A percentile compares a stretch with the other conserved stretches of the same genome.
phyloP scores from a whole-genome alignment of 2,888 invertebrate genomes.

The Leistus spinibarbis region DNA sequence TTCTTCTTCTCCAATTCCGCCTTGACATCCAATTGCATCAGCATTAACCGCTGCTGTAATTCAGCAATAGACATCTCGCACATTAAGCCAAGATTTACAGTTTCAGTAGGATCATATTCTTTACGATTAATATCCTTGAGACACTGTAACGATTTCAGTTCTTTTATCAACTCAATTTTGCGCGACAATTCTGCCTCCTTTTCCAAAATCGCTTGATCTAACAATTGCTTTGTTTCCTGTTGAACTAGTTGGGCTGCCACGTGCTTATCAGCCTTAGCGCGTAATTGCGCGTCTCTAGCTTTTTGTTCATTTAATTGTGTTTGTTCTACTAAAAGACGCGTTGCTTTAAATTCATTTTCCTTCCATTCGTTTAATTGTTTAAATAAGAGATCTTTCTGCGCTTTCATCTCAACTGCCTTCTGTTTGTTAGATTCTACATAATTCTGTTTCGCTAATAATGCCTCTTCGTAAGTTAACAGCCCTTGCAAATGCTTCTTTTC shows the following conservation, averaged over 20 bases:
- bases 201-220: slow-evolving; percentile 49
- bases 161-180: slow-evolving; percentile 56
- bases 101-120: slow-evolving; percentile 66
- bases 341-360: slow-evolving; percentile 59
- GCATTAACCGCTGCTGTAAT: slow-evolving; percentile 62
- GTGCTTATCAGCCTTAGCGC: slow-evolving; percentile 62
- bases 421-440: slow-evolving; percentile 59
- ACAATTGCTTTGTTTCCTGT: slow-evolving; percentile 58
- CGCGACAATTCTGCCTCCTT: slow-evolving; percentile 52
- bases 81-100: slow-evolving; percentile 63
- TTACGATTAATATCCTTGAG: slow-evolving; percentile 53
- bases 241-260: slow-evolving; percentile 59
- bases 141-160: slow-evolving; percentile 54
- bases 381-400: slow-evolving; percentile 60
- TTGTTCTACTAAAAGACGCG: slow-evolving; percentile 59
- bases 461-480: slow-evolving; percentile 65
- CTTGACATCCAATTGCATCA: slow-evolving; percentile 60
- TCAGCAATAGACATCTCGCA: slow-evolving; percentile 71
- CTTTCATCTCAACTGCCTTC: slow-evolving; percentile 60
- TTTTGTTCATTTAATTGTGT: slow-evolving; percentile 57
- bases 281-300: slow-evolving; percentile 61
- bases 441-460: slow-evolving; percentile 63
- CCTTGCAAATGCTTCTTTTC: slow-evolving; percentile 66
- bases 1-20: slow-evolving; percentile 62
- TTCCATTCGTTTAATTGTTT: slow-evolving; percentile 62